Base-by-base conservation (phyloP, 2,113 vertebrate species). In the Coryphaenoides rupestris region DNA sequence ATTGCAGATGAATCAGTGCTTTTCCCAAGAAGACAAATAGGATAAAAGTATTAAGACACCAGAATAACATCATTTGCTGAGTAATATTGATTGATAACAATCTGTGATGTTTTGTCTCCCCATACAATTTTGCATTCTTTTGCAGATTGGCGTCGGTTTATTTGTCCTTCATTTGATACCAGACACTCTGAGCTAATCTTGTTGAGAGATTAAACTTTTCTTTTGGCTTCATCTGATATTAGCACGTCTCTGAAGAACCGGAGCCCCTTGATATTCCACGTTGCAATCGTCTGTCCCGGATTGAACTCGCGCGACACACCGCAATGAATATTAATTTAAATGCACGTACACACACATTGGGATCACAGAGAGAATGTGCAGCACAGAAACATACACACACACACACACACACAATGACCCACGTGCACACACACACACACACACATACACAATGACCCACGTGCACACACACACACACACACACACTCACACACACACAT, bases 241-340 rank as follows among this genome's bases (percentile, higher is more conserved):
- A 74, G 78, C 77, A 65, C 70, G 80, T 85, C 87, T 77, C 85
- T 84, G 66, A 88, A 86, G 66, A 87, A 83, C 79, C 86, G 86
- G 89, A 81, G 70, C 69, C 70, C 72, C 76, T n/a, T 77, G 81
- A 84, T 89, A 63, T 69, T 86, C 46, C 46, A 2, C 10, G 2
- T 47, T 47, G 84, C 84, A 79, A 81, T 81, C 85, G 58, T 69
- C 65, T 70, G 70, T 65, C 74, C 71, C 58, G 49, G 40, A 40
- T 19, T 49, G 66, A 68, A 21, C 21, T 15, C 21, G 23, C 21
- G 2, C 19, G n/a, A 21, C 60, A 68, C 47, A 58, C 10, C 33
- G 15, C 40, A 40, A 21, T n/a, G n/a, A n/a, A n/a, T n/a, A n/a
- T n/a, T n/a, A n/a, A n/a, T n/a, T n/a, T n/a, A 47, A 16, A 19